Evolutionary conservation across 1,140 invertebrate species (phyloP), one percentile per base, ranked within the genome.

Genomic region (Rhyzopertha dominica): DNA sequence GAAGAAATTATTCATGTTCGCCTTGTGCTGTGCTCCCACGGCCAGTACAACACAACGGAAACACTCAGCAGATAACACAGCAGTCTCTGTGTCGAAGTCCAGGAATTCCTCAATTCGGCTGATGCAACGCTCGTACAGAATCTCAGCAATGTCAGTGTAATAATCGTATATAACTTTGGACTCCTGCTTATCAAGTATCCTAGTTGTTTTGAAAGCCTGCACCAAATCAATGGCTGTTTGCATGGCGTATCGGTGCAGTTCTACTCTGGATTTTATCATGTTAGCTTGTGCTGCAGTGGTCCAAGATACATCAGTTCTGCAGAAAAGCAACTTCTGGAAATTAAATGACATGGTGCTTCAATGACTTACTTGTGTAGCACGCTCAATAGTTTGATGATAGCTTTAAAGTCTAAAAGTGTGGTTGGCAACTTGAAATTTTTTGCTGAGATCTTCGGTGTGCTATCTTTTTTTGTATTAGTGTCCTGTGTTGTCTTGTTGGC

Each of bases 21-120:
- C 63, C 1, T 58, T 47, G 43, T 70, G 69, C 4, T 59, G 52
- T 3, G 61, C 62, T 43, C 69, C 71, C 2, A 77, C 66, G n/a
- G n/a, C n/a, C n/a, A n/a, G n/a, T n/a, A n/a, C n/a, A n/a, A n/a
- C n/a, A n/a, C n/a, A n/a, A n/a, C 72, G 66, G 35, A 80, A 80
- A 49, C 74, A 79, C 53, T 79, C 73, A 10, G 74, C 45, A 10
- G 71, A 68, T 7, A 72, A 42, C 25, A 66, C 49, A 1, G 71
- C 65, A 4, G 66, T 65, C 18, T 62, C 53, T 42, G 67, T 49
- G 51, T 78, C 71, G 41, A 75, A 71, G 31, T 68, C 56, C 5
- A 56, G 43, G 9, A 70, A 58, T n/a, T 66, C 55, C 3, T 67
- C 51, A 7, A 76, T 51, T 43, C 71, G 55, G 22, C 54, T 53